These are phyloP conservation scores for Cyaniris semiargus DNA, from an alignment of 2,888 invertebrate genomes.

Conservation along the genomic window DNA sequence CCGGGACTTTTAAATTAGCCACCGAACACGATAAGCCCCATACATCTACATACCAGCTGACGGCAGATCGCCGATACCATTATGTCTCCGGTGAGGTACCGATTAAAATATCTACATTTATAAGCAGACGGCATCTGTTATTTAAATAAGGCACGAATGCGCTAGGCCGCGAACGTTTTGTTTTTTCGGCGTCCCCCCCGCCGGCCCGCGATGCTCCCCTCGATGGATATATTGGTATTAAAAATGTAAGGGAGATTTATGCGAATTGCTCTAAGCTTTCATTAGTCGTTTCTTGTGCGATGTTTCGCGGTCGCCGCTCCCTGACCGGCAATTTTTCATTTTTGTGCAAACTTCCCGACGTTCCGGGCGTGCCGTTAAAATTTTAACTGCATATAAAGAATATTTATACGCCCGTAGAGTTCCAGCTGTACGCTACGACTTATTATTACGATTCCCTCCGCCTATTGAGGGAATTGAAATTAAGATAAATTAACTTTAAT, in stretches of 20 bases:
- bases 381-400: slow-evolving; percentile 79
- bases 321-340: slow-evolving; percentile 81
- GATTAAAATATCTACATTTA: slow-evolving; percentile 77
- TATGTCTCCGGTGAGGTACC: slow-evolving; percentile 78
- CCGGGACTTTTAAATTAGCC: slow-evolving; percentile 75
- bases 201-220: slow-evolving; percentile 66
- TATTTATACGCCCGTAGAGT: slow-evolving; percentile 68
- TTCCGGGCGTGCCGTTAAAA: slow-evolving; percentile 63
- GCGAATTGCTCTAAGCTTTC: slow-evolving; percentile 81
- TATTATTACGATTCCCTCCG: slow-evolving; percentile 68
- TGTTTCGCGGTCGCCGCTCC: slow-evolving; percentile 76
- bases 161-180: slow-evolving; percentile 71
- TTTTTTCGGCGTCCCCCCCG: slow-evolving; percentile 64
- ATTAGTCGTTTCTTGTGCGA: slow-evolving; percentile 78
- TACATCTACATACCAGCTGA: slow-evolving; percentile 77
- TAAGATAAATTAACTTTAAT: slow-evolving; percentile 58
- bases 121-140: slow-evolving; percentile 77
- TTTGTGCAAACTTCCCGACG: slow-evolving; percentile 74
- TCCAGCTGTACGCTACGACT: slow-evolving; percentile 75
- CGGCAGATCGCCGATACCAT: slow-evolving; percentile 78
- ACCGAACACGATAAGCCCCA: slow-evolving; percentile 69
- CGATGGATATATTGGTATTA: slow-evolving; percentile 79
- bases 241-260: slow-evolving; percentile 81
- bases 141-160: slow-evolving; percentile 80
- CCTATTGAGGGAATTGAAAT: slow-evolving; percentile 60